Conservation (phyloP, 2,113 vertebrate genomes). For the Meles meles region DNA sequence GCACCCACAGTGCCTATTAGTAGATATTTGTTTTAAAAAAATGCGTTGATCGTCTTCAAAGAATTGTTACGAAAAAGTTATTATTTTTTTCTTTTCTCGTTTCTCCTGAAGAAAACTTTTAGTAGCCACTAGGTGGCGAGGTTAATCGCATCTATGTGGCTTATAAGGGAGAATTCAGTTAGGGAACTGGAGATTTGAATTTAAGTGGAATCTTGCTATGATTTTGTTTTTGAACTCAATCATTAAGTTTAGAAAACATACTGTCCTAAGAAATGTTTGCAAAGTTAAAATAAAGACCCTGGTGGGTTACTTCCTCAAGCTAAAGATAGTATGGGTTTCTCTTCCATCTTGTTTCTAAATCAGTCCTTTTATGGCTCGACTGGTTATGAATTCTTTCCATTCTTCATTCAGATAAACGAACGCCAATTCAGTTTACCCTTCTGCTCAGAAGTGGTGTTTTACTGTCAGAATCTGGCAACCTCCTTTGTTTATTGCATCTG, state of each 20-base stretch:
- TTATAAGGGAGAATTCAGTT: background rate
- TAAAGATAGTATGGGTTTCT: background rate
- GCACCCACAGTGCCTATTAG: background rate
- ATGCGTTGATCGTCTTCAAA: background rate
- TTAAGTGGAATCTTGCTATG: background rate
- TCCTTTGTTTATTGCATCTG: conserved; percentile 10
- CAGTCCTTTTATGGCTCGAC: background rate
- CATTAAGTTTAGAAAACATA: background rate
- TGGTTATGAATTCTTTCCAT: background rate
- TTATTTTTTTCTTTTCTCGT: background rate
- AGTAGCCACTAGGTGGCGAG: background rate
- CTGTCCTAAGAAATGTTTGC: background rate
- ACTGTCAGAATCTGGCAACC: background rate
- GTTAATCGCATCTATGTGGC: background rate
- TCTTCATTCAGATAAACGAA: conserved; percentile 12
- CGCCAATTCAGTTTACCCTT: background rate
- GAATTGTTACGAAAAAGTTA: background rate
- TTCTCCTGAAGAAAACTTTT: background rate
- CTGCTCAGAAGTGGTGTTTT: conserved; percentile 11
- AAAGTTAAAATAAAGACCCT: background rate
- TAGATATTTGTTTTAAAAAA: background rate
- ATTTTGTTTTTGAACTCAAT: background rate
- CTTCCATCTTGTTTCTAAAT: background rate
- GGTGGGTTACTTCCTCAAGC: background rate
- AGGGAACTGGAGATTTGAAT: background rate